Conservation (phyloP, 2,888 invertebrate genomes). For the Acanthosoma haemorrhoidale region DNA sequence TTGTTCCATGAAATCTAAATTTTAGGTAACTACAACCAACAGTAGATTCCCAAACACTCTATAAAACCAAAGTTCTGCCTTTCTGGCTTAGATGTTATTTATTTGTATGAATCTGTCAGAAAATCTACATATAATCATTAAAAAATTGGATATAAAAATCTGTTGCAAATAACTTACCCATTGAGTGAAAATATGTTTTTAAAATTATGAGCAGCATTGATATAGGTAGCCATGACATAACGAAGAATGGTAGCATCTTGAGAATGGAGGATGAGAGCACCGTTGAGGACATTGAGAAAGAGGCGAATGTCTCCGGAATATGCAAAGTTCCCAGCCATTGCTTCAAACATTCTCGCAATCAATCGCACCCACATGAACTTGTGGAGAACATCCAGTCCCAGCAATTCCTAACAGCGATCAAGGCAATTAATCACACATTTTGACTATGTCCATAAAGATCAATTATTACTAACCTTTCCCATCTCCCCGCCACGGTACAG, state of each 20-base stretch:
- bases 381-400: constrained; percentile 91
- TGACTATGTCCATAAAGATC: not conserved
- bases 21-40: too few species aligned
- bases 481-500: constrained; percentile 83
- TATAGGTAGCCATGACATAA: constrained; percentile 93
- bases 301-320: constrained; percentile 95
- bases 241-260: constrained; percentile 93
- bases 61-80: too few species aligned
- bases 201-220: constrained; percentile 96
- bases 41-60: too few species aligned
- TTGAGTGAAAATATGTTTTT: constrained; percentile 98
- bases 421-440: not conserved
- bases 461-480: constrained; percentile 62
- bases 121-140: too few species aligned
- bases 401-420: constrained; percentile 58
- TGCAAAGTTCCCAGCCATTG: constrained; percentile 95
- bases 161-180: constrained; percentile 55
- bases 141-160: too few species aligned
- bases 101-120: too few species aligned
- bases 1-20: too few species aligned
- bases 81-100: too few species aligned
- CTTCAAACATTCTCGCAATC: constrained; percentile 93
- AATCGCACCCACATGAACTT: constrained; percentile 98
- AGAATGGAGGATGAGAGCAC: constrained; percentile 91
- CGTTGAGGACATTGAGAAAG: constrained; percentile 95